Percentiles rank a stretch among this genome's conserved stretches.
phyloP scores from a whole-genome alignment of 2,113 vertebrate genomes.

The Corvus hawaiiensis region DNA sequence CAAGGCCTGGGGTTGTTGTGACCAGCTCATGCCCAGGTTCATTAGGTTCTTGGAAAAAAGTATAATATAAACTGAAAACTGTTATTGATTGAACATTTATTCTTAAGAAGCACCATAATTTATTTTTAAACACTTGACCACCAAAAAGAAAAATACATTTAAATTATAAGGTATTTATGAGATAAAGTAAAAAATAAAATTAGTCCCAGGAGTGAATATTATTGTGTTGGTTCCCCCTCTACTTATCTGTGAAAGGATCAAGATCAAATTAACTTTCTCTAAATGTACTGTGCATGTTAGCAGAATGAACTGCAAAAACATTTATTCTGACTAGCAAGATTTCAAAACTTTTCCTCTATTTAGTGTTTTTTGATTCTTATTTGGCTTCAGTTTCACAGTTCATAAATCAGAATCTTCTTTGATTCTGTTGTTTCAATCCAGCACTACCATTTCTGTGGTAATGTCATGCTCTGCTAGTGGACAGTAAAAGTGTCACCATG shows the following conservation, averaged over 20 bases:
- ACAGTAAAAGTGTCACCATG: background rate
- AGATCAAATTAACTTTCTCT: background rate
- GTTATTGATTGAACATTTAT: background rate
- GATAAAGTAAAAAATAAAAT: slow-evolving; percentile 1
- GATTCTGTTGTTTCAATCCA: background rate
- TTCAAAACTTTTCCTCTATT: background rate
- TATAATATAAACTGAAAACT: background rate
- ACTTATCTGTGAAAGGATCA: background rate
- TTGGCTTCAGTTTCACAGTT: background rate
- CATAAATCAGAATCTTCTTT: background rate
- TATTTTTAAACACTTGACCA: background rate
- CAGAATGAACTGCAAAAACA: background rate
- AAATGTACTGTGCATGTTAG: background rate
- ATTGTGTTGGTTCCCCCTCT: background rate
- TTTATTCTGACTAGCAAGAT: background rate
- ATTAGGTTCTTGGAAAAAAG: background rate
- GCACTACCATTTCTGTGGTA: background rate
- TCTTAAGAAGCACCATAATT: background rate
- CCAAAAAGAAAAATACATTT: background rate
- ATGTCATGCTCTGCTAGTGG: background rate
- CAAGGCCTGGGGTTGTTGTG: background rate
- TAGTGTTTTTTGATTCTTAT: background rate
- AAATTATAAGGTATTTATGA: background rate
- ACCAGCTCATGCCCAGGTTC: background rate
- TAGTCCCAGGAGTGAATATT: background rate